phyloP scores from a whole-genome alignment of 1,140 invertebrate species.

The Drosophila sp. region DNA sequence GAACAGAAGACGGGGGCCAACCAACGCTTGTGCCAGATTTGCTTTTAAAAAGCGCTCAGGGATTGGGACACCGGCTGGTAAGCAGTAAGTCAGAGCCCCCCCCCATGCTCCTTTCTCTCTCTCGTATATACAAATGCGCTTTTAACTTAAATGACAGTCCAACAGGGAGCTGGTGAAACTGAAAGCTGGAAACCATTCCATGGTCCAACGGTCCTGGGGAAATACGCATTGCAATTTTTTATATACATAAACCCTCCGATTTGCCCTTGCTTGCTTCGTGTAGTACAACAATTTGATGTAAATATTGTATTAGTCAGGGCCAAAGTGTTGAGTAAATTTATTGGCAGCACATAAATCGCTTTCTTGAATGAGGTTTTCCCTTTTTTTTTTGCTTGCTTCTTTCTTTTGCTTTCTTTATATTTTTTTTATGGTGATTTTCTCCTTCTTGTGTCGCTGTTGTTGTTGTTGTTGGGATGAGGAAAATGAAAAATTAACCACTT shows the following conservation, averaged over 20 bases:
- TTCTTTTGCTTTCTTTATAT: slow-evolving; percentile 9
- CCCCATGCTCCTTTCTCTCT: not conserved
- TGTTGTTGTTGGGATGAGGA: slow-evolving; percentile 12
- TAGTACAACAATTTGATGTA: slow-evolving; percentile 71
- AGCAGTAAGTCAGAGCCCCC: slow-evolving; percentile 1
- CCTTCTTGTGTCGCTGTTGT: not conserved
- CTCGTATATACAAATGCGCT: slow-evolving; percentile 75
- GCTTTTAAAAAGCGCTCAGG: slow-evolving; percentile 68
- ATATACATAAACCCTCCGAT: slow-evolving; percentile 10
- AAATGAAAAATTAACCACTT: slow-evolving; percentile 59
- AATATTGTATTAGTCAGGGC: slow-evolving; percentile 75
- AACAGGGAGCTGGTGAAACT: slow-evolving; percentile 20
- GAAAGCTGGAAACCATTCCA: slow-evolving; percentile 6
- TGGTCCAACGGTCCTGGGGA: slow-evolving; percentile 28
- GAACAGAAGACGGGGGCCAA: slow-evolving; percentile 22
- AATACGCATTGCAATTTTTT: slow-evolving; percentile 71
- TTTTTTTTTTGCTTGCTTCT: slow-evolving; percentile 19
- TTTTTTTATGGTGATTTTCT: slow-evolving; percentile 4
- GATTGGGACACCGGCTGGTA: slow-evolving; percentile 40
- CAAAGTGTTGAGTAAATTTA: slow-evolving; percentile 79
- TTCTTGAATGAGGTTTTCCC: slow-evolving; percentile 35
- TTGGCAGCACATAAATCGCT: slow-evolving; percentile 76
- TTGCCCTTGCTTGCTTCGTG: slow-evolving; percentile 13
- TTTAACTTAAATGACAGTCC: slow-evolving; percentile 76
- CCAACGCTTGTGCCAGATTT: slow-evolving; percentile 59